phyloP scores from a whole-genome alignment of 1,140 invertebrate genomes.

The Kradibia gibbosae region DNA sequence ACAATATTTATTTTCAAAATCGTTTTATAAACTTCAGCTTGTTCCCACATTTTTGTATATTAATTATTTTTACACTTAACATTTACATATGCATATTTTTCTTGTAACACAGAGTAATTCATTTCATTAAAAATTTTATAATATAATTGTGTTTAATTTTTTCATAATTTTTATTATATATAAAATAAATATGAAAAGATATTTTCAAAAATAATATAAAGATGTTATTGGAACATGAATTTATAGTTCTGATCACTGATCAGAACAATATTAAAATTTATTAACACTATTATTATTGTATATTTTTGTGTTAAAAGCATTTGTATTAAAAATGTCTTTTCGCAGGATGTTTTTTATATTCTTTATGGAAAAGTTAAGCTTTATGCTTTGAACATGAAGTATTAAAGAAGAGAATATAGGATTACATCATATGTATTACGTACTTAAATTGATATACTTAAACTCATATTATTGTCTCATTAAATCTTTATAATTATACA shows the following conservation, averaged over 20 bases:
- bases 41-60: conserved; percentile 26
- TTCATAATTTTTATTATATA: not conserved
- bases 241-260: not conserved
- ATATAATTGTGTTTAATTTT: not conserved
- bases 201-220: not conserved
- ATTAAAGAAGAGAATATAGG: no score
- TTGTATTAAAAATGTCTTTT: not conserved
- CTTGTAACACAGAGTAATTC: no score
- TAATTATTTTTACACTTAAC: conserved; percentile 19
- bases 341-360: not conserved
- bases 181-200: not conserved
- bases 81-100: conserved; percentile 30
- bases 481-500: conserved; percentile 38
- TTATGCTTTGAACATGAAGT: not conserved
- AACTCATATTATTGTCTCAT: conserved; percentile 44
- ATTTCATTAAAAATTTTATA: no score
- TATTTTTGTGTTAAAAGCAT: not conserved
- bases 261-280: not conserved
- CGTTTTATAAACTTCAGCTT: conserved; percentile 27
- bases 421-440: no score
- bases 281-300: not conserved
- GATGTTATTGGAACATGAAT: not conserved
- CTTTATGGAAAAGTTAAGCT: not conserved
- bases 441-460: conserved; percentile 1
- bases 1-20: conserved; percentile 38